These are phyloP conservation scores for Fregetta grallaria DNA, from an alignment of 2,113 vertebrate genomes.

Conservation along the genomic window DNA sequence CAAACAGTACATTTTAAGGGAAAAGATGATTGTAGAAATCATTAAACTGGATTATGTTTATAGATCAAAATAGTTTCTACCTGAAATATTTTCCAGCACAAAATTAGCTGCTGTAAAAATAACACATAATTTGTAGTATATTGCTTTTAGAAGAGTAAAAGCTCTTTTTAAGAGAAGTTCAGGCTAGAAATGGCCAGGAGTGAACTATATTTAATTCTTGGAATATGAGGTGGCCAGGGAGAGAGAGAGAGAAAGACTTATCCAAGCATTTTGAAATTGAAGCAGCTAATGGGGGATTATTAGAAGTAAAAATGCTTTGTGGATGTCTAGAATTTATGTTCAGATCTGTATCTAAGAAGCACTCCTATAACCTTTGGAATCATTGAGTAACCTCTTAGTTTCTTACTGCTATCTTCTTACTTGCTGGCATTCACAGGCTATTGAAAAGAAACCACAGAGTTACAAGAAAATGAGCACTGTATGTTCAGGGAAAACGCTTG, in stretches of 20 bases:
- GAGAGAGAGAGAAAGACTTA: background rate
- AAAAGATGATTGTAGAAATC: background rate
- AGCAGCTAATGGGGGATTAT: slow-evolving; percentile 18
- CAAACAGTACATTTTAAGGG: background rate
- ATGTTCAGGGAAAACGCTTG: slow-evolving; percentile 37
- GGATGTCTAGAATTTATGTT: slow-evolving; percentile 43
- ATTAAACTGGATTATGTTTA: background rate
- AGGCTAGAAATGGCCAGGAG: background rate
- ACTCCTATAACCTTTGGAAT: slow-evolving; percentile 46
- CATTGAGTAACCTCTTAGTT: slow-evolving; percentile 42
- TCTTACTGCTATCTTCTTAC: slow-evolving; percentile 29
- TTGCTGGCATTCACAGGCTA: background rate
- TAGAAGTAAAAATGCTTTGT: slow-evolving; percentile 58
- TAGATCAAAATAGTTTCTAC: background rate
- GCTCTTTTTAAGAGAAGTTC: background rate
- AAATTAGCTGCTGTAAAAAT: background rate
- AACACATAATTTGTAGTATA: background rate
- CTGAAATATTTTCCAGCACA: background rate
- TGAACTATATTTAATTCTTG: slow-evolving; percentile 19
- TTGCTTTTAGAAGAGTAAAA: background rate
- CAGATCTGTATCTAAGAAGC: slow-evolving; percentile 38
- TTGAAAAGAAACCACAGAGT: slow-evolving; percentile 40
- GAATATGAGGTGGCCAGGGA: background rate
- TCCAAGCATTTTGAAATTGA: slow-evolving; percentile 41
- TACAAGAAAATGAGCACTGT: slow-evolving; percentile 55